A percentile compares a stretch with the other conserved stretches of the same genome.
Evolutionary conservation across 2,113 vertebrate species (phyloP).

Genomic region (Nibea coibor): DNA sequence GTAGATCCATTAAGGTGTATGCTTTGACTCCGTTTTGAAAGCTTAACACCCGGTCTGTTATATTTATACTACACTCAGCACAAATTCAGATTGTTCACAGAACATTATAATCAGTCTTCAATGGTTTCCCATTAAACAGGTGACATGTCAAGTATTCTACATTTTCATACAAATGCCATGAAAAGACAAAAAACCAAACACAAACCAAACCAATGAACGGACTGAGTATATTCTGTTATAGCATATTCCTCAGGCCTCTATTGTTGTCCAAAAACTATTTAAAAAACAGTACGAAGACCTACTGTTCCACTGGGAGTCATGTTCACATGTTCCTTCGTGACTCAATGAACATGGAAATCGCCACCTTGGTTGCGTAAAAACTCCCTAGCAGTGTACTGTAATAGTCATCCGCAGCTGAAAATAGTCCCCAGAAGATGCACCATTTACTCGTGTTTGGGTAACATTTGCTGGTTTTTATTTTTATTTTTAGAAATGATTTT

Average conservation of each 20-base stretch:
- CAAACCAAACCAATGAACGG: neutral
- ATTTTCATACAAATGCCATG: neutral
- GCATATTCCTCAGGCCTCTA: neutral
- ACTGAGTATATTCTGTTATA: neutral
- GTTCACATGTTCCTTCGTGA: neutral
- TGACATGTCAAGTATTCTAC: neutral
- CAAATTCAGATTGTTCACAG: neutral
- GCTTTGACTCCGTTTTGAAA: neutral
- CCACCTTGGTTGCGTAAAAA: neutral
- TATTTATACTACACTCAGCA: conserved; percentile 2
- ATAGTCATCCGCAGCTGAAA: neutral
- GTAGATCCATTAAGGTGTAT: neutral
- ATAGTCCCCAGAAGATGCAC: neutral
- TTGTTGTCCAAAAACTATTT: too few relatives aligned
- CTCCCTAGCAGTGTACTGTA: neutral
- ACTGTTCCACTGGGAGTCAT: neutral
- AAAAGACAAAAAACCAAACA: conserved; percentile 9
- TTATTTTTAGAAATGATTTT: neutral
- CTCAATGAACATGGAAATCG: neutral
- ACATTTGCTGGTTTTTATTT: neutral
- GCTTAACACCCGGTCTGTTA: neutral
- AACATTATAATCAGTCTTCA: neutral
- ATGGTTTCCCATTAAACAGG: neutral
- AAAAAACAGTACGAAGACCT: neutral
- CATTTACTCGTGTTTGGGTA: neutral